Evolutionary conservation across 2,113 vertebrate species (phyloP).

Genomic region (Climacteris rufus): DNA sequence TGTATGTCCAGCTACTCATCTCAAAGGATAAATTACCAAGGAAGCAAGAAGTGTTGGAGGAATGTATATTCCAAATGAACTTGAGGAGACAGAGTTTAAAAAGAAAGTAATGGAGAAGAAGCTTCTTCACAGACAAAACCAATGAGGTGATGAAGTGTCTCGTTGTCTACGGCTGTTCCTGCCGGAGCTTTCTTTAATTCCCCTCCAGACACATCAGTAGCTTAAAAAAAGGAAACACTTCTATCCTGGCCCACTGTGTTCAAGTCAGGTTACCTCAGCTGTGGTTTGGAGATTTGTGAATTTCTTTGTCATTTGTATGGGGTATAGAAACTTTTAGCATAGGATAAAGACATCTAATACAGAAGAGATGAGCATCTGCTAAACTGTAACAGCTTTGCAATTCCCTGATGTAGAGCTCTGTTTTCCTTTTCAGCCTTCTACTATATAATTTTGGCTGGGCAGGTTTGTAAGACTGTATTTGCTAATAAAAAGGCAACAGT

Average conservation of each 20-base stretch:
- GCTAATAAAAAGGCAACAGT: background rate
- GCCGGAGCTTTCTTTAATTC: background rate
- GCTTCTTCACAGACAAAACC: background rate
- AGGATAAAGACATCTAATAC: background rate
- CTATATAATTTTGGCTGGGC: background rate
- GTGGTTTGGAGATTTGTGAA: background rate
- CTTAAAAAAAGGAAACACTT: background rate
- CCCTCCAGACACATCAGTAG: background rate
- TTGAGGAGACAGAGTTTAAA: background rate
- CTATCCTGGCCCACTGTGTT: background rate
- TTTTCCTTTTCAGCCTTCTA: background rate
- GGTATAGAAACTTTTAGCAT: background rate
- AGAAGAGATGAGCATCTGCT: background rate
- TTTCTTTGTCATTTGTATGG: background rate
- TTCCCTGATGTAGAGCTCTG: background rate
- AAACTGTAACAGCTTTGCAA: background rate
- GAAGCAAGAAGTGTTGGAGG: background rate
- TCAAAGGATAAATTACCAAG: background rate
- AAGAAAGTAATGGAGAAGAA: background rate
- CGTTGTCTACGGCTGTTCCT: background rate
- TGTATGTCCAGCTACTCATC: background rate
- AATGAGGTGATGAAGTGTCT: background rate
- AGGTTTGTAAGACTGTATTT: constrained; percentile 11
- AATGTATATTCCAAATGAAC: background rate
- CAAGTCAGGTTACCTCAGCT: background rate